These are phyloP conservation scores for Bufo gargarizans DNA, from an alignment of 2,113 vertebrate genomes.

Conservation along the genomic window DNA sequence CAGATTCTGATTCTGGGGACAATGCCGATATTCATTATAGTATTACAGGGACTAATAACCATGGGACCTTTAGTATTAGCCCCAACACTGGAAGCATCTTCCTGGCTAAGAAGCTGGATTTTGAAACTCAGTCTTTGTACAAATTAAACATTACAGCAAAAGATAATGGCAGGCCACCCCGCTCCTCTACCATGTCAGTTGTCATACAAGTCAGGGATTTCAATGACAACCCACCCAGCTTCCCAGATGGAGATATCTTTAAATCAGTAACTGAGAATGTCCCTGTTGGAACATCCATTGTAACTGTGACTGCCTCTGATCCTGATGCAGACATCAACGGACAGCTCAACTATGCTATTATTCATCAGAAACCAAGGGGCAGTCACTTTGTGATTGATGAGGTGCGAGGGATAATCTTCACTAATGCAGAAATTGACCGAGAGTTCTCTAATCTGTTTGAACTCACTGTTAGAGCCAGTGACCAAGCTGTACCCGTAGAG, in stretches of 20 bases:
- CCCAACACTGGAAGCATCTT: conserved; percentile 96
- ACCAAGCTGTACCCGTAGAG: conserved; percentile 90
- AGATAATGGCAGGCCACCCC: conserved; percentile 87
- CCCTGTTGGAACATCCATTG: conserved; percentile 85
- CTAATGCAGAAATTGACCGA: conserved; percentile 86
- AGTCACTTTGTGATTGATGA: conserved; percentile 88
- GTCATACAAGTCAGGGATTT: conserved; percentile 93
- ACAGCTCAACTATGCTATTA: conserved; percentile 84
- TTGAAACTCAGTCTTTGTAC: conserved; percentile 91
- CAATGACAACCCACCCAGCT: conserved; percentile 93
- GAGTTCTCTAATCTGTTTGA: conserved; percentile 96
- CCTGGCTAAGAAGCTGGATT: conserved; percentile 91
- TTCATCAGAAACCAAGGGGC: conserved; percentile 90
- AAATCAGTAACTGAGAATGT: conserved; percentile 94
- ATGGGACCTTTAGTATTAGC: conserved; percentile 95
- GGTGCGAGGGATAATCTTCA: conserved; percentile 83
- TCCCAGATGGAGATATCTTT: conserved; percentile 91
- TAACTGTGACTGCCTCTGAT: conserved; percentile 88
- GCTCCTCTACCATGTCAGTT: conserved; percentile 89
- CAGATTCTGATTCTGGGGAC: conserved; percentile 88
- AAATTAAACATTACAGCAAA: conserved; percentile 92
- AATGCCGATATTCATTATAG: conserved; percentile 94
- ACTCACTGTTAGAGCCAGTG: conserved; percentile 89
- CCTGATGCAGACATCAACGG: conserved; percentile 96
- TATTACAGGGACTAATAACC: conserved; percentile 90